These are phyloP conservation scores for Percina caprodes DNA, from an alignment of 2,113 vertebrate genomes.

Conservation along the genomic window DNA sequence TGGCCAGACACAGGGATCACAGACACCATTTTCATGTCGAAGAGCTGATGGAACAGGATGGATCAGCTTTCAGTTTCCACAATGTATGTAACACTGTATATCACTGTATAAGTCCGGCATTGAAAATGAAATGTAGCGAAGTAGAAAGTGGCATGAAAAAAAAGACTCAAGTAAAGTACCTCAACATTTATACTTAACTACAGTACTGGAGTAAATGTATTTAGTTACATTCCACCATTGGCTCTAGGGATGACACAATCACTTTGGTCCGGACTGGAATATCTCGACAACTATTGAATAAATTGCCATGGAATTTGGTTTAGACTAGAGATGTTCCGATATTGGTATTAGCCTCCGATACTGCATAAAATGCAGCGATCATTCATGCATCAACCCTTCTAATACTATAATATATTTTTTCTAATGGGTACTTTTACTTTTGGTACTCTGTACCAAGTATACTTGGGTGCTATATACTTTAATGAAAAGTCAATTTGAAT, in stretches of 20 bases:
- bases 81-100: slow-evolving; percentile 30
- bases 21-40: slow-evolving; percentile 47
- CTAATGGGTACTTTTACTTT: not conserved
- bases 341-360: too few species aligned
- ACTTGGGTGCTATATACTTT: not conserved
- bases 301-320: not conserved
- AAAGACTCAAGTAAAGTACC: too few species aligned
- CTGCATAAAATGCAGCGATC: too few species aligned
- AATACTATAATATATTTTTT: not conserved
- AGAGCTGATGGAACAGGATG: slow-evolving; percentile 32
- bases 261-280: not conserved
- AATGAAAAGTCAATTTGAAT: too few species aligned
- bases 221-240: too few species aligned
- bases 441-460: not conserved
- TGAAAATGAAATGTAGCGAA: too few species aligned
- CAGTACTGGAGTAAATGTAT: too few species aligned
- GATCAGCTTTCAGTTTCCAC: slow-evolving; percentile 53
- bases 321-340: not conserved
- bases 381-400: not conserved
- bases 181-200: too few species aligned
- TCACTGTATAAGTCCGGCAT: not conserved
- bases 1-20: slow-evolving; percentile 26
- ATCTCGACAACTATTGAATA: not conserved
- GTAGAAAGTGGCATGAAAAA: too few species aligned
- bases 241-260: not conserved